These are phyloP conservation scores for Zonotrichia albicollis DNA, from an alignment of 2,797 vertebrate genomes.

Conservation along the genomic window DNA sequence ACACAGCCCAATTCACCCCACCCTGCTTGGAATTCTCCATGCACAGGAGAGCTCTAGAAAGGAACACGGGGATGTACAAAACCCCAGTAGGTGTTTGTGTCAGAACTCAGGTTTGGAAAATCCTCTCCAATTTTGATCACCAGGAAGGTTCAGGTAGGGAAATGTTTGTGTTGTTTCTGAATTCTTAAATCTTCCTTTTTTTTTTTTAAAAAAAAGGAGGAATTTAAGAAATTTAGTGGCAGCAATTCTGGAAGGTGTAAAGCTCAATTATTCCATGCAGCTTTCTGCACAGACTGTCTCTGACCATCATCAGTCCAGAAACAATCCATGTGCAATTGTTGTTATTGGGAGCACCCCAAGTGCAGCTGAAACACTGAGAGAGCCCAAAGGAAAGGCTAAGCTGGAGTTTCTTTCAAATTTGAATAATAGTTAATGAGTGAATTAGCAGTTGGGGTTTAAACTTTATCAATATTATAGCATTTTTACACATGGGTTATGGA, in stretches of 20 bases:
- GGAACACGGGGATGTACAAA: neutral
- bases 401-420: neutral
- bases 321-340: neutral
- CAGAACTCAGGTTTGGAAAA: neutral
- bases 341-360: neutral
- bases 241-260: neutral
- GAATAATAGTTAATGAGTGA: neutral
- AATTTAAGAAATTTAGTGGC: neutral
- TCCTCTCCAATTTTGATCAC: neutral
- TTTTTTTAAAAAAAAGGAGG: neutral
- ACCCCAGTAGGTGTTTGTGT: accelerated
- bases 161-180: neutral
- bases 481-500: neutral
- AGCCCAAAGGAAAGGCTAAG: neutral
- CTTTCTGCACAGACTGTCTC: neutral
- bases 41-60: neutral
- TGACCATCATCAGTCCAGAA: neutral
- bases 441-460: neutral
- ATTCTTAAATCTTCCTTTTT: neutral
- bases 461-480: neutral
- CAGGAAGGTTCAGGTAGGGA: neutral
- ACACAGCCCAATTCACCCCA: neutral
- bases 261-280: neutral
- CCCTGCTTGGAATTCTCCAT: neutral
- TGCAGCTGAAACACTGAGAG: neutral